These are phyloP conservation scores for Penaeus vannamei DNA, from an alignment of 1,140 invertebrate genomes.

Conservation along the genomic window DNA sequence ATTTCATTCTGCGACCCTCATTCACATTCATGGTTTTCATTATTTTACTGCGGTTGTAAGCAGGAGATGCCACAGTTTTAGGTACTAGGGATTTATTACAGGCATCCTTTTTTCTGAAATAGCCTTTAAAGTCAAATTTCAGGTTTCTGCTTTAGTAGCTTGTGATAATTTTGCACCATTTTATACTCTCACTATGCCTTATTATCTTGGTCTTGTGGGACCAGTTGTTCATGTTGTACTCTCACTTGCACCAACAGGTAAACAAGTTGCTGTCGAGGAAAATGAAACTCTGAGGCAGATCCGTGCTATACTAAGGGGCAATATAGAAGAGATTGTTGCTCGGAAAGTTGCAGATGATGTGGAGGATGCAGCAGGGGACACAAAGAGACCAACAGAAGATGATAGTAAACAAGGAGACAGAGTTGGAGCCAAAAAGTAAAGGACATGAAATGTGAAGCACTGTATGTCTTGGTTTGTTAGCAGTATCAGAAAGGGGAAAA, in stretches of 20 bases:
- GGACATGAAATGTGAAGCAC: neutral
- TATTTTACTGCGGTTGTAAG: neutral
- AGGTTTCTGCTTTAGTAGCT: too few relatives aligned
- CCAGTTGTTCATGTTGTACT: neutral
- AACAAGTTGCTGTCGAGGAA: slow-evolving; percentile 21
- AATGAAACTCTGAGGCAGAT: slow-evolving; percentile 24
- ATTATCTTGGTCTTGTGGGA: too few relatives aligned
- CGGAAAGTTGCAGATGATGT: slow-evolving; percentile 40
- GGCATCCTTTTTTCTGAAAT: too few relatives aligned
- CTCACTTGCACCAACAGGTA: neutral
- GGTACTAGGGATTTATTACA: too few relatives aligned
- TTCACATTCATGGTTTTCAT: neutral
- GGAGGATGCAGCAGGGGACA: slow-evolving; percentile 38
- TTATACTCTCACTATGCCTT: too few relatives aligned
- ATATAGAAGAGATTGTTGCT: slow-evolving; percentile 25
- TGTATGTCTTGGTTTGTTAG: neutral
- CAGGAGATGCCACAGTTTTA: too few relatives aligned
- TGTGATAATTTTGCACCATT: too few relatives aligned
- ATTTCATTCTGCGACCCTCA: neutral
- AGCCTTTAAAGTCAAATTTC: too few relatives aligned
- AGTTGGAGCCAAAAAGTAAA: neutral
- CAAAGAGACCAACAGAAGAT: neutral
- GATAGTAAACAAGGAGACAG: too few relatives aligned
- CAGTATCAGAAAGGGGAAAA: too few relatives aligned
- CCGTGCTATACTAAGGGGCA: slow-evolving; percentile 23